Base-by-base conservation (phyloP, 1,140 invertebrate genomes). In the Orius insidiosus region DNA sequence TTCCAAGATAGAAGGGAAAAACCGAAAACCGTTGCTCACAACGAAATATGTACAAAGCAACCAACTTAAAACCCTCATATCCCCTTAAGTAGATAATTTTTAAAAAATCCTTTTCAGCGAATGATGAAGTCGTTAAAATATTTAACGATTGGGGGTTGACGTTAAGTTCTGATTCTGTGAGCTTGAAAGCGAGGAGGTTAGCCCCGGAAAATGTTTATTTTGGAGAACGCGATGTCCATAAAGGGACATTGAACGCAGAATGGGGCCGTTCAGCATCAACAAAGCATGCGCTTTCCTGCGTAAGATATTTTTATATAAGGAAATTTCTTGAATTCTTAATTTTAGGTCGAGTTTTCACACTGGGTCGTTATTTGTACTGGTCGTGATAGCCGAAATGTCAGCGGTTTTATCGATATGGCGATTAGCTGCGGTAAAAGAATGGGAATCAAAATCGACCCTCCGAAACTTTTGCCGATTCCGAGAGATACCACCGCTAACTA, bases 141-240 rank as follows among this genome's bases (percentile, higher is more conserved):
- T 66, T 97, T n/a, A 56, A 61, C 1, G 73, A 74, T 31, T 97
- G 92, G 92, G 90, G 90, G 2, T 62, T 97, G 1, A 58, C 60
- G 15, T 56, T 97, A 2, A 72, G 70, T 0, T 56, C 64, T 1
- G 69, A 73, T 6, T 69, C 75, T 1, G 54, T 81, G 1, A 59
- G 66, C 48, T 59, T 82, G 3, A 58, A 65, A 1, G 87, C 76
- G 0, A 60, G 89, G 15, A 60, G 71, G 31, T 52, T 92, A 7
- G 62, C 63, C 1, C 62, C 69, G 0, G 84, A 90, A 57, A 59
- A 60, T 1, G 69, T 93, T 5, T 58, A 62, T 24, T 82, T 90
- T 60, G 75, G 77, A 0, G 57, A 71, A n/a, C n/a, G n/a, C 38
- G 56, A 66, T 9, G 53, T 60, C 24, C 52, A 62, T 7, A 50